Percentiles rank a stretch among this genome's conserved stretches.
These are phyloP conservation scores for Oikopleura dioica DNA, from an alignment of 23 tunicate genomes.

Conservation along the genomic window DNA sequence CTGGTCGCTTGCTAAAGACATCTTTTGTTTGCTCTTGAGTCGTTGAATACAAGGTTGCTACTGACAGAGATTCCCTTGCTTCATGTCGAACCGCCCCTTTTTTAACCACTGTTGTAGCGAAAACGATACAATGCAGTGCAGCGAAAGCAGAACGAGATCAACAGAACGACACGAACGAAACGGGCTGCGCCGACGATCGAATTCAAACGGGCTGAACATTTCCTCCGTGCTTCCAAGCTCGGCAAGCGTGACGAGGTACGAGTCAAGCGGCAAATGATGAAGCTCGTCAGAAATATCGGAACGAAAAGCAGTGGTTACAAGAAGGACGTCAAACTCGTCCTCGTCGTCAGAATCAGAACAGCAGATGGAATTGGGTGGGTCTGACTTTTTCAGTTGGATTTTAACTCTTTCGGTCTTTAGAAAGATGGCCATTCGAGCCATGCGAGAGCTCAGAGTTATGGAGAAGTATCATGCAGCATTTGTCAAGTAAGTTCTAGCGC, in stretches of 20 bases:
- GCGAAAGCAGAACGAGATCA: not conserved
- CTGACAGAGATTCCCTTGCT: too few relatives aligned
- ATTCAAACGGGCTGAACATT: constrained; percentile 5
- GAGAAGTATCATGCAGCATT: constrained; percentile 7
- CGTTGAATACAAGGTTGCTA: too few relatives aligned
- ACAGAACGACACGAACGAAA: not conserved
- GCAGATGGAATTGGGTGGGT: constrained; percentile 14
- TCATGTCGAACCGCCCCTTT: too few relatives aligned
- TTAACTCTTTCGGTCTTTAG: not conserved
- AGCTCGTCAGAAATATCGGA: not conserved
- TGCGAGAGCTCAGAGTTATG: constrained; percentile 8
- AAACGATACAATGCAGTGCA: not conserved
- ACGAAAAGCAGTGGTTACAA: not conserved
- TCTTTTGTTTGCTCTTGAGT: too few relatives aligned
- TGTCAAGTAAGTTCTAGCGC: too few relatives aligned
- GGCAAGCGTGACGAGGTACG: not conserved
- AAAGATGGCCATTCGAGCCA: not conserved
- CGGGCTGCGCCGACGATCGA: not conserved
- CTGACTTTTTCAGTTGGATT: not conserved
- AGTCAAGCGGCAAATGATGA: not conserved
- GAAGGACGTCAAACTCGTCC: not conserved
- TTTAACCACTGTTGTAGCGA: not conserved
- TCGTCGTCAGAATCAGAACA: not conserved
- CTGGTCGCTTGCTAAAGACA: too few relatives aligned
- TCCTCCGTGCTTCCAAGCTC: not conserved